Base-by-base conservation (phyloP, 2,797 vertebrate genomes). In the Parambassis ranga region DNA sequence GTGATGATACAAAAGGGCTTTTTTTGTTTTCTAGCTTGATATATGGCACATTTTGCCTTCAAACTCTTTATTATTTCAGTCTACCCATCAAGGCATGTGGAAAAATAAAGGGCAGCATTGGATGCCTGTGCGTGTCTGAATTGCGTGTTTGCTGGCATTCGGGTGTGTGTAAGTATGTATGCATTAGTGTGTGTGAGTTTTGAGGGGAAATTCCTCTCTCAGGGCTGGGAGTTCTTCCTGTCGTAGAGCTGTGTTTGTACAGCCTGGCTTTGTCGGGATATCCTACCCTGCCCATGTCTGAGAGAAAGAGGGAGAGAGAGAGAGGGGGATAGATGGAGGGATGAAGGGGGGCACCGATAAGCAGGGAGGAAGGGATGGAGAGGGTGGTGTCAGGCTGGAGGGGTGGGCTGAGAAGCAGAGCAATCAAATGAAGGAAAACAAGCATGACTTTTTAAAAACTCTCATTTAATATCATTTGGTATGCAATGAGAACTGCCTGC, bases 181-280 rank as follows among this genome's bases (percentile, higher is more conserved):
- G 76, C 65, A 67, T 79, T 58, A 69, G 77, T 80, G 84, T 71
- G 70, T 56, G 33, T 80, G 71, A 77, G 85, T 65, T 83, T 69
- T 74, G 84, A 89, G 65, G 85, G 91, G 85, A 91, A 91, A 91
- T 90, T 92, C 90, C 90, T 90, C 88, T 92, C 89, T 86, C 87
- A 89, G 89, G 90, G 86, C 72, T 88, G 83, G 84, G 90, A 91
- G 91, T 88, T 75, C 88, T 91, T 93, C 92, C 92, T 93, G 92
- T 93, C 65, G 70, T 81, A 91, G 87, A 88, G 88, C 87, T 86
- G 81, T 93, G 91, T 93, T 93, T 93, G 88, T 91, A 92, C 91
- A 93, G 91, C 89, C 90, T 81, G 86, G 87, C 90, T 92, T 89
- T 91, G 87, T 82, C 91, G 90, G 92, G 92, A 93, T 93, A 91